Evolutionary conservation across 2,113 vertebrate genomes (phyloP).

Genomic region (Carassius auratus): DNA sequence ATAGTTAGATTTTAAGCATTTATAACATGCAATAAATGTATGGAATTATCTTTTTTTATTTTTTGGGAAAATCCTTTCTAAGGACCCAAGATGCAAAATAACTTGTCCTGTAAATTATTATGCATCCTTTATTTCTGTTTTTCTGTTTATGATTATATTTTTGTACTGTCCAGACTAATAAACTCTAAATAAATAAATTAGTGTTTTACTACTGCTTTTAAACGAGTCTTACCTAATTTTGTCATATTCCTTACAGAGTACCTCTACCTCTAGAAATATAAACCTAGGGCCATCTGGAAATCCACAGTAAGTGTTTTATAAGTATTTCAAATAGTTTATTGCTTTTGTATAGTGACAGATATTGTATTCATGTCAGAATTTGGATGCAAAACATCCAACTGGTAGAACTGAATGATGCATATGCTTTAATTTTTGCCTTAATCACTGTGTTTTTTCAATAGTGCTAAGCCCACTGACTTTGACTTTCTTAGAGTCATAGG

Average conservation of each 20-base stretch:
- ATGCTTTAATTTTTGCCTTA: background rate
- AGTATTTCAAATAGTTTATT: background rate
- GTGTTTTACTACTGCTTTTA: background rate
- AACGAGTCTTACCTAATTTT: conserved; percentile 34
- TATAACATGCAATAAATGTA: background rate
- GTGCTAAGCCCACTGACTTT: conserved; percentile 97
- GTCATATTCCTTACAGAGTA: conserved; percentile 76
- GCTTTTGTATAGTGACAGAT: background rate
- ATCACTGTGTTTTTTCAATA: conserved; percentile 59
- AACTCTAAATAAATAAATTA: too few relatives aligned
- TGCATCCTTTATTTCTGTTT: too few relatives aligned
- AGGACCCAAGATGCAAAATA: too few relatives aligned
- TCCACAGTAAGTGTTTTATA: conserved; percentile 85
- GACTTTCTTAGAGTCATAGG: conserved; percentile 99
- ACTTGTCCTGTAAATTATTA: too few relatives aligned
- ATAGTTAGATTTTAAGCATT: background rate
- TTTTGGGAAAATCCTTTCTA: too few relatives aligned
- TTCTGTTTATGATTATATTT: too few relatives aligned
- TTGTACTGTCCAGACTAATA: too few relatives aligned
- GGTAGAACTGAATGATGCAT: background rate
- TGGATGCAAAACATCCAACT: background rate
- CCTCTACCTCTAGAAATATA: conserved; percentile 92
- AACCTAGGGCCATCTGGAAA: conserved; percentile 98
- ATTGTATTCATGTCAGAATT: background rate
- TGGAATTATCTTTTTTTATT: too few relatives aligned